Conservation (phyloP, 2,797 vertebrate genomes). For the Eulemur coronatus region DNA sequence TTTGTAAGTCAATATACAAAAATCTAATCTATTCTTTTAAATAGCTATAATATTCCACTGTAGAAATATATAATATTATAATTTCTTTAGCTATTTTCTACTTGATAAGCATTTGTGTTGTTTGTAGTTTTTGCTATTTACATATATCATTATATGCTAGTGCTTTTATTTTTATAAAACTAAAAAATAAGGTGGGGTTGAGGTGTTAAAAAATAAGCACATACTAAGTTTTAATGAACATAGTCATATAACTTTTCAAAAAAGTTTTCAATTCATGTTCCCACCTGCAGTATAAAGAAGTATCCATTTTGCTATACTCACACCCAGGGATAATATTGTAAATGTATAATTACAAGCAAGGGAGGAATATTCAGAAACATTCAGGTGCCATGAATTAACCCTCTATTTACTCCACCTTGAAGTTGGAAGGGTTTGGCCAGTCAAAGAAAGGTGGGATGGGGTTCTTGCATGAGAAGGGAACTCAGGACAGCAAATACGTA, state of each 20-base stretch:
- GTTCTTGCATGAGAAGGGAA: no score
- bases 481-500: no score
- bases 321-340: not conserved
- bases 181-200: not conserved
- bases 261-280: not conserved
- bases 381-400: not conserved
- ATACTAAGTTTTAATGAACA: not conserved
- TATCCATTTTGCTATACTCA: not conserved
- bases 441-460: not conserved
- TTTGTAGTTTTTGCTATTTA: not conserved
- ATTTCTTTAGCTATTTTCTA: not conserved
- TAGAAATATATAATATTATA: not conserved
- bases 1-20: not conserved
- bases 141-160: not conserved
- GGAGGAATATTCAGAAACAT: no score
- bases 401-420: not conserved
- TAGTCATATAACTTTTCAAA: not conserved
- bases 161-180: constrained; percentile 12
- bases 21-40: constrained; percentile 9
- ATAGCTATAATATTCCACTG: not conserved
- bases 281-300: not conserved
- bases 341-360: not conserved
- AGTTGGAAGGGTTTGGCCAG: not conserved
- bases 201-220: not conserved
- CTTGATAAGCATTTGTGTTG: not conserved